Base-by-base conservation (phyloP, 1,140 invertebrate species). In the Drosophila nasuta region DNA sequence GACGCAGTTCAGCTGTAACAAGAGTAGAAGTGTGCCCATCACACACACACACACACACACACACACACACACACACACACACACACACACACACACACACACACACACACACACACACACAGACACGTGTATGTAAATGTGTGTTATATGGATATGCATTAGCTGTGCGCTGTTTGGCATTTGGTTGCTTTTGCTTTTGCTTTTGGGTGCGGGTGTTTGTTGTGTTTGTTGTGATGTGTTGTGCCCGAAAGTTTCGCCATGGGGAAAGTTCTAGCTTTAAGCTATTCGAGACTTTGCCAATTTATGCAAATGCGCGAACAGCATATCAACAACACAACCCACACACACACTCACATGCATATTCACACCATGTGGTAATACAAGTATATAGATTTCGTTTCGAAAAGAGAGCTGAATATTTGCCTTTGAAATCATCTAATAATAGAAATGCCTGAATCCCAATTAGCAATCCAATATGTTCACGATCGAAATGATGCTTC, bases 151-250 rank as follows among this genome's bases (percentile, higher is more conserved):
- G 41, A 45, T 28, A 49, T 48, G 56, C 77, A 80, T 85, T 85
- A 72, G 69, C 77, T 65, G 63, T 81, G 82, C 73, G 81, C 81
- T 83, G 82, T 78, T 86, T 85, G 75, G 82, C 71, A 85, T 85
- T 78, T 85, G 63, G 82, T 66, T 38, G 35, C 35, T 38, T 25
- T 3, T 25, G 20, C 20, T 25, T 20, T 20, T 20, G 20, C 20
- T 25, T 25, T 33, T 77, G 75, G 52, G 45, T 79, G 48, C 49
- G 75, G 49, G 70, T 65, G 75, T 41, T 62, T 30, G 59, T 30
- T 60, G 70, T 65, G 75, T 41, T 62, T 10, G 43, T 45, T 45
- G 10, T 45, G 8, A 11, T 25, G 20, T 25, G 35, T 38, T 46
- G 48, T 45, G 20, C 28, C 62, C 28, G 52, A 80, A 80, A 82